Base-by-base conservation (phyloP, 2,888 invertebrate genomes). In the Mesochorus sp. region DNA sequence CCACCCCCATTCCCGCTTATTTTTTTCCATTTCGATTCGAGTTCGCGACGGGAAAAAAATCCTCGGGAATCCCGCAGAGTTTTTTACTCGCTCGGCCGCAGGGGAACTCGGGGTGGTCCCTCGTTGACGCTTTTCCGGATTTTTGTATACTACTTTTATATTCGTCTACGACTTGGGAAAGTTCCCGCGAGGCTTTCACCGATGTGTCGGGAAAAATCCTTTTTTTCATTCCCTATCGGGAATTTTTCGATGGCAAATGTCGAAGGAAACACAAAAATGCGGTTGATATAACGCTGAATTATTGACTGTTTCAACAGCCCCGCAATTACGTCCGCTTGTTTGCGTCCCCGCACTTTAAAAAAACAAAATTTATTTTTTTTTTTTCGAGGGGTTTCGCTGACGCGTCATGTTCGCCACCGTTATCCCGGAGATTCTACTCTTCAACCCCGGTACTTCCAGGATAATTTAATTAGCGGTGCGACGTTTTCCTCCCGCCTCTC, bases 401-500 rank as follows among this genome's bases (percentile, higher is more conserved):
- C 71, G 74, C 75, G 66, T 49, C 71, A 31, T 57, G 59, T 39
- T 61, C 64, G 73, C 73, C 62, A 78, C 57, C 59, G 66, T 79
- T 66, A 55, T 19, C 12, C 57, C 44, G 53, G 66, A 49, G 67
- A 64, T 61, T 39, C 57, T 49, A 42, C 73, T 59, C 66, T 70
- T 42, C 73, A 55, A 82, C 31, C 47, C 53, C 80, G 78, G 78
- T 83, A 71, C 83, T 85, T 88, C 85, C 82, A 83, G 87, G 86
- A 87, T 89, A 89, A 89, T 89, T 89, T 89, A 89, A 89, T 89
- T 89, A 89, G 87, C 82, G 83, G 82, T 57, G 51, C 73, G 59
- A 62, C 71, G 67, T 42, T 68, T 70, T 17, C 31, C 8, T 21
- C 24, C 57, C 76, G n/a, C 14, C 51, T 51, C 19, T 51, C 66